Percentiles rank a stretch among this genome's conserved stretches.
Conservation (phyloP, 2,797 vertebrate genomes). For the Sebastes iracundus region DNA sequence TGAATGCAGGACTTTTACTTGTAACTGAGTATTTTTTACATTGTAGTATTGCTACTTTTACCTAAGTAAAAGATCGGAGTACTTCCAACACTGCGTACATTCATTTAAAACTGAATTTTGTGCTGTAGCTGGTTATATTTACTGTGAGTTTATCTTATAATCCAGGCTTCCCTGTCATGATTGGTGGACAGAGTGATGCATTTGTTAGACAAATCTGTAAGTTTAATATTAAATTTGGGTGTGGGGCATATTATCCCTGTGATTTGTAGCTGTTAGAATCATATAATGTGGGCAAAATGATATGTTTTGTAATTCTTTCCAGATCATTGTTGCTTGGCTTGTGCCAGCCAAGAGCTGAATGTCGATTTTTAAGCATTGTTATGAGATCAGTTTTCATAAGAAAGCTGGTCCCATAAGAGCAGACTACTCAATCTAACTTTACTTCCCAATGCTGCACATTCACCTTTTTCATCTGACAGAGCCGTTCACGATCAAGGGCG, state of each 20-base stretch:
- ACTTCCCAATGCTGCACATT: slow-evolving; percentile 48
- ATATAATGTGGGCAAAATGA: not conserved
- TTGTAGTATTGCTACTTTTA: too few species aligned
- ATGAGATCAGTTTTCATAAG: slow-evolving; percentile 38
- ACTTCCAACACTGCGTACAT: not conserved
- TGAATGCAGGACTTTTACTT: too few species aligned
- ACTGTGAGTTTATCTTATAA: not conserved
- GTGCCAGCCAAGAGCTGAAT: not conserved
- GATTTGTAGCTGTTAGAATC: not conserved
- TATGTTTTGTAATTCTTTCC: not conserved
- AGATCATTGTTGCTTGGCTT: not conserved
- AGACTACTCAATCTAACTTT: slow-evolving; percentile 52
- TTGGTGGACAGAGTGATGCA: not conserved
- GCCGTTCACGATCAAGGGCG: slow-evolving; percentile 71
- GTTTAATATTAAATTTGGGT: not conserved
- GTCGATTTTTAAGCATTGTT: not conserved
- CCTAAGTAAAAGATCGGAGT: too few species aligned
- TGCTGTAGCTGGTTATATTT: not conserved
- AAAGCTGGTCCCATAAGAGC: slow-evolving; percentile 39
- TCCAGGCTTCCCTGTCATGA: not conserved
- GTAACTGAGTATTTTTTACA: too few species aligned
- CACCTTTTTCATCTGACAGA: slow-evolving; percentile 62
- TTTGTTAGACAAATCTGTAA: not conserved
- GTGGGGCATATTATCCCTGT: not conserved
- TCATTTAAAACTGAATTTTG: not conserved